These are phyloP conservation scores for Chloroceryle inda DNA, from an alignment of 2,797 vertebrate species.

Conservation along the genomic window DNA sequence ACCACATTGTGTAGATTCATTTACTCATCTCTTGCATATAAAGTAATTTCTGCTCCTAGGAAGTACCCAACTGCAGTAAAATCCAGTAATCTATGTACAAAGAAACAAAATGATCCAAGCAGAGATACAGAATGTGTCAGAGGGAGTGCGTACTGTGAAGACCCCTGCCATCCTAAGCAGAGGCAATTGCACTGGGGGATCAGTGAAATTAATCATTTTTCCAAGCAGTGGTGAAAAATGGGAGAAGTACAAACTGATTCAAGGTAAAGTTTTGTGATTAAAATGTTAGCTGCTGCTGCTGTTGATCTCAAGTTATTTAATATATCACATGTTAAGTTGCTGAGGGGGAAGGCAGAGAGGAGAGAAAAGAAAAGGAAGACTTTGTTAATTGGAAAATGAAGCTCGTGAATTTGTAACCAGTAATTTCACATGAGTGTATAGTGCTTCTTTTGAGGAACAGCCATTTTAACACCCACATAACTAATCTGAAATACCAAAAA, in stretches of 20 bases:
- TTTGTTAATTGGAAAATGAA: slow-evolving; percentile 67
- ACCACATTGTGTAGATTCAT: neutral
- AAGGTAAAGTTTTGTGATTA: neutral
- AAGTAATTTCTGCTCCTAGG: neutral
- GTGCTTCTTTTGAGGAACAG: slow-evolving; percentile 45
- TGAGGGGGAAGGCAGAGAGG: neutral
- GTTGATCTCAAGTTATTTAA: neutral
- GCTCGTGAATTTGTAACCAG: slow-evolving; percentile 43
- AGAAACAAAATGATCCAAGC: neutral
- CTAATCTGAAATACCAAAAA: slow-evolving; percentile 45
- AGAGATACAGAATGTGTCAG: neutral
- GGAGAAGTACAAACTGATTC: neutral
- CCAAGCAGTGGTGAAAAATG: neutral
- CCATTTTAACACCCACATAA: neutral
- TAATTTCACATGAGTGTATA: neutral
- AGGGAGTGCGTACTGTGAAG: neutral
- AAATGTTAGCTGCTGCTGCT: neutral
- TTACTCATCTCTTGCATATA: neutral
- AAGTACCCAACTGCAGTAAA: neutral
- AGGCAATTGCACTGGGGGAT: neutral
- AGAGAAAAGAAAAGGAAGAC: neutral
- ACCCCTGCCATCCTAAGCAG: neutral
- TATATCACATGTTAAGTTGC: neutral
- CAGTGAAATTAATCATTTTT: neutral
- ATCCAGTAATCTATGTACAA: neutral